phyloP scores from a whole-genome alignment of 1,140 invertebrate species.

The Caenorhabditis briggsae region DNA sequence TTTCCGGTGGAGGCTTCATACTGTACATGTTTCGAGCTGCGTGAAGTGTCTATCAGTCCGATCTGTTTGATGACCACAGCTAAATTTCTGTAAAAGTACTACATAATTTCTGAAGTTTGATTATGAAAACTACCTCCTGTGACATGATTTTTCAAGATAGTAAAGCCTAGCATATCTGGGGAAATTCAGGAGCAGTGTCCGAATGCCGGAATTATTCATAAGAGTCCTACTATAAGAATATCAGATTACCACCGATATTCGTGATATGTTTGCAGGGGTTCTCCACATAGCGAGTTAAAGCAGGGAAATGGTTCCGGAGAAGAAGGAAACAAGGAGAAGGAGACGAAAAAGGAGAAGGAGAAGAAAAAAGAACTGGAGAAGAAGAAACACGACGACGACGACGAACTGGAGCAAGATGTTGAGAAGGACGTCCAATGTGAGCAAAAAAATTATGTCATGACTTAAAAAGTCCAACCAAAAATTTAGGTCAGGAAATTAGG shows the following conservation, averaged over 20 bases:
- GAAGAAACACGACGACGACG: not conserved
- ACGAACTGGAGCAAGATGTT: too few species aligned
- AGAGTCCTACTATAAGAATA: not conserved
- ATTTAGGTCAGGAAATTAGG: too few species aligned
- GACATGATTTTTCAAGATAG: not conserved
- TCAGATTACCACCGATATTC: slow-evolving; percentile 2
- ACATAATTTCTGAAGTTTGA: too few species aligned
- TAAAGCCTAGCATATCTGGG: not conserved
- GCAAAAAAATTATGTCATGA: too few species aligned
- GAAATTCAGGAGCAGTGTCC: not conserved
- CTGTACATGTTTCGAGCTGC: slow-evolving; percentile 31
- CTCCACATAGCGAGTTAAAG: not conserved
- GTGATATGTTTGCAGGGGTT: not conserved
- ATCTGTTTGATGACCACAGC: slow-evolving; percentile 40
- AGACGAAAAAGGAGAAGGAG: not conserved
- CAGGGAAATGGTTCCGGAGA: not conserved
- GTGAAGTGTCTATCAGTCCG: not conserved
- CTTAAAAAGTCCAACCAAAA: too few species aligned
- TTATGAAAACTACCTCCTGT: not conserved
- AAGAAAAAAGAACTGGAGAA: not conserved
- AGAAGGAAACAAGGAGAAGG: not conserved
- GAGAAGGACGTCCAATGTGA: too few species aligned
- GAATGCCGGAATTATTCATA: not conserved
- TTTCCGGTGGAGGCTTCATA: slow-evolving; percentile 7
- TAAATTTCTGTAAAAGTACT: not conserved